phyloP scores from a whole-genome alignment of 2,797 vertebrate species.

The Calcarius lapponicus region DNA sequence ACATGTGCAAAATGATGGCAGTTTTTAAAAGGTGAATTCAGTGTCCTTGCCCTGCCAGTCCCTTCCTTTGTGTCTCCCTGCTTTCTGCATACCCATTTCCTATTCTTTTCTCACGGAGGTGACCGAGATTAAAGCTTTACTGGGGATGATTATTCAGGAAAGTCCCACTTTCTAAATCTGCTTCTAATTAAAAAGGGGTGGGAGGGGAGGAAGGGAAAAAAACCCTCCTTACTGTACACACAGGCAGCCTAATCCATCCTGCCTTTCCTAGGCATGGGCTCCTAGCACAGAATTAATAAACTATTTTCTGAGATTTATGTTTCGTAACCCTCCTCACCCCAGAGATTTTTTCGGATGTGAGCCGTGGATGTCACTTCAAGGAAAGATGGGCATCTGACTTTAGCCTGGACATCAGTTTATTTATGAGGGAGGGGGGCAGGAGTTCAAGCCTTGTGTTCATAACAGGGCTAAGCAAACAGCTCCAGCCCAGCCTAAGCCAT shows the following conservation, averaged over 20 bases:
- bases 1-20: not conserved
- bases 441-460: constrained; percentile 60
- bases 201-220: not conserved
- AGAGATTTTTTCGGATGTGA: constrained; percentile 57
- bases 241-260: constrained; percentile 37
- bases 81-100: not conserved
- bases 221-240: not conserved
- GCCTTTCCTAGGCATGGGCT: constrained; percentile 49
- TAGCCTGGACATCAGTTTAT: constrained; percentile 47
- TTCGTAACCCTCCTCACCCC: constrained; percentile 55
- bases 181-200: constrained; percentile 65
- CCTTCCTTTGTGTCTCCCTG: not conserved
- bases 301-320: constrained; percentile 13
- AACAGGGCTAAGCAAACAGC: constrained; percentile 69
- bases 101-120: constrained; percentile 2
- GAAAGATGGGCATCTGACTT: constrained; percentile 65
- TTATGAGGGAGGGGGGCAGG: constrained; percentile 63
- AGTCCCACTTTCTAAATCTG: constrained; percentile 64
- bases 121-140: constrained; percentile 33
- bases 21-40: not conserved
- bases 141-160: constrained; percentile 52
- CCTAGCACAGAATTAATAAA: constrained; percentile 54
- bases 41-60: not conserved
- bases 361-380: constrained; percentile 61
- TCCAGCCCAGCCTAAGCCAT: constrained; percentile 60